Base-by-base conservation (phyloP, 2,113 vertebrate species). In the Siniperca knerii region DNA sequence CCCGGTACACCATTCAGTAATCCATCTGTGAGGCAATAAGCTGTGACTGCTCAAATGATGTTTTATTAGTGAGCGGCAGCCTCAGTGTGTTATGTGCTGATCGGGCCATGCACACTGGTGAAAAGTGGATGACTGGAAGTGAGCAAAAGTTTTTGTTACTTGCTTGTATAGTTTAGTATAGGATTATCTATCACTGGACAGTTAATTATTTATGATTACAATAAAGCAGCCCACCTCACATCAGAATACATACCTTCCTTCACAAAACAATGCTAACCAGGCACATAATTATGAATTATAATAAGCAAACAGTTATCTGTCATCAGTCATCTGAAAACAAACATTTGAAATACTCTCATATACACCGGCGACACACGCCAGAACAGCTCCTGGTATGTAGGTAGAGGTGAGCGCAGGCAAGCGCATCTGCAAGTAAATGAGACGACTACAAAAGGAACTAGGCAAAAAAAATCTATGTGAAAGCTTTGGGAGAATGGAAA, bases 101-200 rank as follows among this genome's bases (percentile, higher is more conserved):
- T 95, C 93, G 94, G 96, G 93, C 95, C 95, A 90, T 94, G 95
- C 89, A 96, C 95, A 82, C 94, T 87, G 8, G 94, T 94, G 81
- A 94, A 95, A 23, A 96, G 95, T 16, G 29, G 62, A 75, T 20
- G 58, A 54, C 13, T 46, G 20, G 7, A 96, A 95, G 94, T 94
- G 95, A 95, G 61, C 29, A 37, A 78, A 83, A 73, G 68, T 80
- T 84, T 48, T 58, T 42, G 35, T 46, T 64, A 35, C 40, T 69
- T 69, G 35, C 57, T 25, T 55, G 37, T 57, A 54, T 25, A 67
- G 69, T 37, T 44, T 25, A 25, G 25, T 25, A 25, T 25, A 73
- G 23, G n/a, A 54, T 54, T 44, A 55, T 52, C 33, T 23, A 77
- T 68, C 25, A 77, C 6, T n/a, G 44, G 58, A 8, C 35, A 25